A percentile compares a stretch with the other conserved stretches of the same genome.
Evolutionary conservation across 2,888 invertebrate species (phyloP).

Genomic region (Hanleya hanleyi): DNA sequence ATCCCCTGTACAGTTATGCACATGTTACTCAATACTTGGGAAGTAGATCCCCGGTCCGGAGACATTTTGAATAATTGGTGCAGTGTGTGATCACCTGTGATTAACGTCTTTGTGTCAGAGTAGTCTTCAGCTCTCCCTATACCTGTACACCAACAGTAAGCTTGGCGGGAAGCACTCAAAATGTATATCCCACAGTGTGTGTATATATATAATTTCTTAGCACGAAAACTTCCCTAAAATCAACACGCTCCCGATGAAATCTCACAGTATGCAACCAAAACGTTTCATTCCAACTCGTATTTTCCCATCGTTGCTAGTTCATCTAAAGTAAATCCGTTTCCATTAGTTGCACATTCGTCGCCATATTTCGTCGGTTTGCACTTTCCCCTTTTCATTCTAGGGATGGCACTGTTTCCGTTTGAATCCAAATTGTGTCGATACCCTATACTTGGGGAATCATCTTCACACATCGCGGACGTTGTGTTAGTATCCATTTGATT

Average conservation of each 20-base stretch:
- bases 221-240: no score
- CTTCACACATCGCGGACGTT: background rate
- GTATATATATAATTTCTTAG: no score
- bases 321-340: background rate
- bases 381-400: background rate
- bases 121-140: background rate
- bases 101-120: background rate
- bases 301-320: background rate
- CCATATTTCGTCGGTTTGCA: background rate
- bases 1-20: background rate
- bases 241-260: no score
- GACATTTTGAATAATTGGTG: background rate
- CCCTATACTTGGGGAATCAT: background rate
- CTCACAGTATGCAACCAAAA: no score
- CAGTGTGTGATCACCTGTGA: background rate
- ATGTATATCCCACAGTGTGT: no score
- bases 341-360: background rate
- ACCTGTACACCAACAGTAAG: no score
- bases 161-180: no score
- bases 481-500: background rate
- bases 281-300: background rate
- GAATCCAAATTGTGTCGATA: background rate
- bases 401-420: background rate
- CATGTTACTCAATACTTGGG: no score
- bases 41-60: slow-evolving; percentile 1